These are phyloP conservation scores for Vombatus ursinus DNA, from an alignment of 2,113 vertebrate genomes.

Conservation along the genomic window DNA sequence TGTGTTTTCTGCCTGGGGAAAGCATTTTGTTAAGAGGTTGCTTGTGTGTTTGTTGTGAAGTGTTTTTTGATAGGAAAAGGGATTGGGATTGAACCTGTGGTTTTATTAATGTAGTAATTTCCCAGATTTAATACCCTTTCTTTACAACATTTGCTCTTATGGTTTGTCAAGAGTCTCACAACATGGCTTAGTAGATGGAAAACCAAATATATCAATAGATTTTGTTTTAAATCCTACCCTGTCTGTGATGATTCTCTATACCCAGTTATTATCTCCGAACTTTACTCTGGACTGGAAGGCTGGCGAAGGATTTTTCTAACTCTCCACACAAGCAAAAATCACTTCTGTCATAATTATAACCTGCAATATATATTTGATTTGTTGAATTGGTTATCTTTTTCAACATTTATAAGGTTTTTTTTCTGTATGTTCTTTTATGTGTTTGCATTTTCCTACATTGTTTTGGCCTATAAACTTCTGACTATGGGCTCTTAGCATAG, in stretches of 20 bases:
- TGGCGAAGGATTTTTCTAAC: background rate
- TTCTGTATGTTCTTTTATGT: background rate
- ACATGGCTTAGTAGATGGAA: background rate
- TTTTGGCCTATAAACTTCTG: background rate
- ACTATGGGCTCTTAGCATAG: background rate
- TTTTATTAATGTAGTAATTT: background rate
- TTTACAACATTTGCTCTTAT: background rate
- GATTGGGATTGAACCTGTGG: background rate
- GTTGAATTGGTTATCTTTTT: background rate
- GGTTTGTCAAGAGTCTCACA: background rate
- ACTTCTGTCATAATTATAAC: background rate
- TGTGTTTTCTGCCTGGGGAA: background rate
- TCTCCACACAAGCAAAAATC: background rate
- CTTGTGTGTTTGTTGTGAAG: background rate
- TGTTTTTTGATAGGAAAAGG: background rate
- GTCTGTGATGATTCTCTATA: background rate
- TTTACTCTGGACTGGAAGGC: background rate
- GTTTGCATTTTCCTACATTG: constrained; percentile 9
- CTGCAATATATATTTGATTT: background rate
- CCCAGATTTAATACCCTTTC: background rate
- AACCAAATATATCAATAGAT: background rate
- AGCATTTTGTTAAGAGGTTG: background rate
- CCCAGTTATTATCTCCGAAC: background rate
- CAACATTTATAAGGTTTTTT: background rate
- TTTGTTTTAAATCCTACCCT: background rate